phyloP scores from a whole-genome alignment of 2,113 vertebrate species.

The Cyphotilapia sp. region DNA sequence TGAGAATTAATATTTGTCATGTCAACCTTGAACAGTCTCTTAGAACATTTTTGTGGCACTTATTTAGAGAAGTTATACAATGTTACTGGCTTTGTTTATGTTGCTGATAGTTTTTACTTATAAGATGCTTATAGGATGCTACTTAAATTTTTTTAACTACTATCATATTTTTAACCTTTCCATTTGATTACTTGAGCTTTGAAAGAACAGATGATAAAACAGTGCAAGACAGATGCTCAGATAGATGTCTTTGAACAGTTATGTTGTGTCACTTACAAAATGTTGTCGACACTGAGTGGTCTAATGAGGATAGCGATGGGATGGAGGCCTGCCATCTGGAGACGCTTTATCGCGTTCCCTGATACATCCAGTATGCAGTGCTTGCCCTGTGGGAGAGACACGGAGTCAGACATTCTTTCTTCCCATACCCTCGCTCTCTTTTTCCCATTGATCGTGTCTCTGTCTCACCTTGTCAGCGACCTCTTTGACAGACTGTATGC shows the following conservation, averaged over 20 bases:
- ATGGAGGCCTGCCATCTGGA: conserved; percentile 89
- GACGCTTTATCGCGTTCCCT: conserved; percentile 95
- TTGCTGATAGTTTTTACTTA: neutral
- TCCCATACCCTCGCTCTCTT: neutral
- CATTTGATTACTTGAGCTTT: neutral
- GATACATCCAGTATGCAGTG: conserved; percentile 98
- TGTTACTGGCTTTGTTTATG: neutral
- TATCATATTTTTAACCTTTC: neutral
- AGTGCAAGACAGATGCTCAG: neutral
- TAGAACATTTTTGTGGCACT: neutral
- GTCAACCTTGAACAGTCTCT: neutral
- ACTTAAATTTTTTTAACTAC: too few relatives aligned
- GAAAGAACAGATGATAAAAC: neutral
- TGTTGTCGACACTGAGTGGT: conserved; percentile 90
- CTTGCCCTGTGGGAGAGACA: conserved; percentile 77
- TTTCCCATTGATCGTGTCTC: neutral
- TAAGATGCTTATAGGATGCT: neutral
- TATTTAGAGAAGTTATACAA: neutral
- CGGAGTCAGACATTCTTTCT: neutral
- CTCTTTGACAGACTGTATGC: conserved; percentile 91
- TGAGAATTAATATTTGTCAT: neutral
- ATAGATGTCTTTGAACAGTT: neutral
- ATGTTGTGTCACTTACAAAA: conserved; percentile 77
- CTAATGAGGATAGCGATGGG: conserved; percentile 94
- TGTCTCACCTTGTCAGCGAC: conserved; percentile 89